These are phyloP conservation scores for Palythoa grandiflora DNA, from an alignment of 92 coral and sea anemone species.

Conservation along the genomic window DNA sequence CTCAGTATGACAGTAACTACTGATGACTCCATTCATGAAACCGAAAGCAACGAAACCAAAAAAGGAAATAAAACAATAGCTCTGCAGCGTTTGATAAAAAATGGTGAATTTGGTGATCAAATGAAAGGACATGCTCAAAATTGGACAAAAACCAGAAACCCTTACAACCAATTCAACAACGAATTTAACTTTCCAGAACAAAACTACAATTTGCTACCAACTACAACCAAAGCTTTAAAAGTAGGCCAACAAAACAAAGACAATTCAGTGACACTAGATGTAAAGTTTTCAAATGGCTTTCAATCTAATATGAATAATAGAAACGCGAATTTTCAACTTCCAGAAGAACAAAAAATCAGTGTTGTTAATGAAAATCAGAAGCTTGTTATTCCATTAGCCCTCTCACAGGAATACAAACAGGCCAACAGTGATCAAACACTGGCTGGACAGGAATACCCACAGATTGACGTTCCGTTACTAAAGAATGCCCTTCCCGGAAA, in stretches of 20 bases:
- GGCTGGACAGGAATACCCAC: slow-evolving; percentile 1
- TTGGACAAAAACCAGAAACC: neutral
- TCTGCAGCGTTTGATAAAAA: neutral
- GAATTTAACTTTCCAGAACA: neutral
- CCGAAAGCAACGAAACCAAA: neutral
- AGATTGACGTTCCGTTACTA: slow-evolving; percentile 10
- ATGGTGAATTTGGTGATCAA: neutral
- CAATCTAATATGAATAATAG: neutral
- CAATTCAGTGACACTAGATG: neutral
- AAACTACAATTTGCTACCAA: neutral
- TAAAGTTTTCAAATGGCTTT: neutral
- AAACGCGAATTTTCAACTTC: slow-evolving; percentile 2
- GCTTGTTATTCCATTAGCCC: slow-evolving; percentile 35
- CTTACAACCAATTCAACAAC: neutral
- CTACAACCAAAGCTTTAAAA: neutral
- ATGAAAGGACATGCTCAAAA: neutral
- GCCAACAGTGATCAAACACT: slow-evolving; percentile 8
- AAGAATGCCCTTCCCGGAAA: neutral
- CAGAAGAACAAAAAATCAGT: slow-evolving; percentile 38
- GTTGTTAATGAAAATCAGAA: slow-evolving; percentile 39
- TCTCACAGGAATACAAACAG: slow-evolving; percentile 34
- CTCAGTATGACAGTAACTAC: slow-evolving; percentile 42
- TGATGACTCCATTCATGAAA: neutral
- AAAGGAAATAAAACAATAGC: neutral
- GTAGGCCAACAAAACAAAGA: neutral